Conservation (phyloP, 1,140 invertebrate species). For the Macrocentrus cingulum region DNA sequence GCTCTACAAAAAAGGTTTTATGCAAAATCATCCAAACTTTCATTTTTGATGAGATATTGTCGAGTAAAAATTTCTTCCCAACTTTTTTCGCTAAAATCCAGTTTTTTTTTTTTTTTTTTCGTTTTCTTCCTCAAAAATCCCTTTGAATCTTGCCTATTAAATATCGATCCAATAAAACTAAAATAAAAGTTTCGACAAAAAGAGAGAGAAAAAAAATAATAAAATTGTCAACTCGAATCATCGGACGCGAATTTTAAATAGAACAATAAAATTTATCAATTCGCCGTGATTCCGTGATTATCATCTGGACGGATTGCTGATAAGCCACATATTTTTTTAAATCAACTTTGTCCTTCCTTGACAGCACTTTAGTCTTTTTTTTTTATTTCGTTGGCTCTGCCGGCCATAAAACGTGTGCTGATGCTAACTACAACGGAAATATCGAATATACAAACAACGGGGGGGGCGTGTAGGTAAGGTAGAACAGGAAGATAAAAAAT, state of each 20-base stretch:
- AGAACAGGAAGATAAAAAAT: conserved; percentile 6
- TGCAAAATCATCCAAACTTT: too few species aligned
- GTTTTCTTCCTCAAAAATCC: too few species aligned
- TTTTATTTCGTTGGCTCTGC: conserved; percentile 2
- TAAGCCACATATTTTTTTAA: conserved; percentile 39
- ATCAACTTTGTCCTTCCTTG: neutral
- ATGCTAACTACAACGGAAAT: neutral
- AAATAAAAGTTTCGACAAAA: too few species aligned
- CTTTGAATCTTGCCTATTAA: too few species aligned
- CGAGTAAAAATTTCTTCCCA: too few species aligned
- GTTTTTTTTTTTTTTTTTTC: too few species aligned
- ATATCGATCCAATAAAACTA: too few species aligned
- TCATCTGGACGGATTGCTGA: conserved; percentile 49
- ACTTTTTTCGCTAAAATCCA: too few species aligned
- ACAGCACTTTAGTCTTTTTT: neutral
- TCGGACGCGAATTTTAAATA: conserved; percentile 18
- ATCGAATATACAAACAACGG: conserved; percentile 20
- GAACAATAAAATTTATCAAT: conserved; percentile 9
- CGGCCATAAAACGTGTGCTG: neutral
- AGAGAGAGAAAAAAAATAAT: too few species aligned
- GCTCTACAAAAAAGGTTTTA: too few species aligned
- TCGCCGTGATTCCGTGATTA: conserved; percentile 12
- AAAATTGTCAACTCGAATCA: neutral
- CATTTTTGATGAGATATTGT: too few species aligned
- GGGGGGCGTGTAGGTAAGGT: conserved; percentile 7